Evolutionary conservation across 2,113 vertebrate species (phyloP), one percentile per base, ranked within the genome.

Genomic region (Semicossyphus pulcher): DNA sequence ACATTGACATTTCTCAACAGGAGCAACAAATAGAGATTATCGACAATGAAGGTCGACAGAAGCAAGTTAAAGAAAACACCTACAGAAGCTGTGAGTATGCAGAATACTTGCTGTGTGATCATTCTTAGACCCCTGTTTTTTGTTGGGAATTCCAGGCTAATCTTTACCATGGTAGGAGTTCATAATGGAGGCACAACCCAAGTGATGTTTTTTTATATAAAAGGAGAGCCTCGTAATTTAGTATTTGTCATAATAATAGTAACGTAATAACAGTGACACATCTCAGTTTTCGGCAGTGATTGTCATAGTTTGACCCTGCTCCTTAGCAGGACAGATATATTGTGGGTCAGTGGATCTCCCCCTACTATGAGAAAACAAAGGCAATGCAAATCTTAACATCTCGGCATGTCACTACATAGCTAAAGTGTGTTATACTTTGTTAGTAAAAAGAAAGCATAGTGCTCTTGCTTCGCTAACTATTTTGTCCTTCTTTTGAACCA

Each of bases 21-120:
- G 90, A 91, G 89, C 86, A 88, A 90, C 88, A 91, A 92, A 88
- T 89, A 88, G 85, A 92, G 90, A 94, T 91, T 88, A 91, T 79
- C 86, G 86, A 95, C 94, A 93, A 98, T 98, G 96, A 98, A 98
- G 94, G 96, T 98, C 79, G 96, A 98, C 93, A 93, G 96, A 91
- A 97, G 95, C 91, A 98, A 98, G 91, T 93, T 98, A 91, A 98
- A 98, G 93, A 98, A 98, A 93, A 98, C 96, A 68, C 96, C 96
- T 80, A 98, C 96, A 15, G 96, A 98, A 94, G 96, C 96, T 92
- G 96, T 98, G 84, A 96, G 96, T 95, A 89, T 76, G 14, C 58
- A 18, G 47, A 34, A 29, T 72, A 10, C 56, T 58, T 29, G 6
- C 7, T 36, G 4, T 42, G 5, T 61, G 4, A 49, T 36, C 1